These are phyloP conservation scores for Synanceia verrucosa DNA, from an alignment of 2,797 vertebrate species.

Conservation along the genomic window DNA sequence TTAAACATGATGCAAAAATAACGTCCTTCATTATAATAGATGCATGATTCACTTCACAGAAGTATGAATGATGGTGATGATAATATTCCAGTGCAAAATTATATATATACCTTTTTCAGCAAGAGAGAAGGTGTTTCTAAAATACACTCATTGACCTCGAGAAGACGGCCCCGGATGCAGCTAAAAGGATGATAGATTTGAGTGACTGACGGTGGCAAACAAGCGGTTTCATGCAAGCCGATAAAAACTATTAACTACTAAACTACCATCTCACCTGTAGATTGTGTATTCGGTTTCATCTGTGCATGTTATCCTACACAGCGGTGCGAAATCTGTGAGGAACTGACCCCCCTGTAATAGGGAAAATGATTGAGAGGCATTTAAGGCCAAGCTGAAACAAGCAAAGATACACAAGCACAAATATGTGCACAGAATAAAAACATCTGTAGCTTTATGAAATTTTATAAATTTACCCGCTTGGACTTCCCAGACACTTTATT, in stretches of 20 bases:
- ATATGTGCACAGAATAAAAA: not conserved
- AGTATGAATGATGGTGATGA: not conserved
- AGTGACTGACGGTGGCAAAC: not conserved
- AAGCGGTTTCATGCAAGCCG: not conserved
- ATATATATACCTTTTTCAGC: constrained; percentile 89
- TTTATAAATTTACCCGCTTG: constrained; percentile 86
- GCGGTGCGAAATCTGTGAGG: constrained; percentile 94
- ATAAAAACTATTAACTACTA: too few relatives aligned
- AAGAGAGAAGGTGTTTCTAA: constrained; percentile 87
- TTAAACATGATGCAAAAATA: not conserved
- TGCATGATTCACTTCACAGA: not conserved
- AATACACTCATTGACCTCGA: constrained; percentile 97
- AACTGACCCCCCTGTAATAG: constrained; percentile 92
- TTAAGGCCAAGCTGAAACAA: not conserved
- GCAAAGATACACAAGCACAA: not conserved
- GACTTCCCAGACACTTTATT: constrained; percentile 98
- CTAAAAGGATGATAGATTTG: constrained; percentile 69
- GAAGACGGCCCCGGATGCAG: constrained; percentile 94
- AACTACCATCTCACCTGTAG: constrained; percentile 85
- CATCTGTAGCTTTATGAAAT: not conserved
- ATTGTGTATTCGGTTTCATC: constrained; percentile 94
- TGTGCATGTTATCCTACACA: constrained; percentile 93
- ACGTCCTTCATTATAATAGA: not conserved
- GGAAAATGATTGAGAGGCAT: not conserved
- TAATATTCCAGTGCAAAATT: not conserved